These are phyloP conservation scores for Gallinago media DNA, from an alignment of 2,113 vertebrate species.

Conservation along the genomic window DNA sequence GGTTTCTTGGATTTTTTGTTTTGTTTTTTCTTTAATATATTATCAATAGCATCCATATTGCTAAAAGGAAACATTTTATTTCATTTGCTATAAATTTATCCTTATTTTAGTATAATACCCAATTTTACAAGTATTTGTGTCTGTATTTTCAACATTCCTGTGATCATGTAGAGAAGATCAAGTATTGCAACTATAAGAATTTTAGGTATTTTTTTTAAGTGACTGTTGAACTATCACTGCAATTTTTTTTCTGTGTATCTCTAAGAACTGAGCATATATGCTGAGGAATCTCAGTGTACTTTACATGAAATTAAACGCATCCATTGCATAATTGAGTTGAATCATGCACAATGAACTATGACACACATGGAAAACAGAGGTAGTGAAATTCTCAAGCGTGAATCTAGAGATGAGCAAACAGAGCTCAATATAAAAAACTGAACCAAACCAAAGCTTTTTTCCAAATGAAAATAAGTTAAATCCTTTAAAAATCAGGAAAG, in stretches of 20 bases:
- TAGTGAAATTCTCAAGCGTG: background rate
- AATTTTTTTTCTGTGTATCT: background rate
- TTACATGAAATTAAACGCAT: background rate
- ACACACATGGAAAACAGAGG: background rate
- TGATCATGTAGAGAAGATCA: background rate
- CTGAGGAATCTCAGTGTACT: background rate
- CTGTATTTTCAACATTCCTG: background rate
- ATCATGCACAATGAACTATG: background rate
- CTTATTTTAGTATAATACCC: background rate
- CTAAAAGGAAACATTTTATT: background rate
- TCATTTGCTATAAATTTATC: background rate
- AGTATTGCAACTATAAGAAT: background rate
- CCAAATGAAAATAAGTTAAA: background rate
- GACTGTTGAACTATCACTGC: background rate
- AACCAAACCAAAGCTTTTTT: background rate
- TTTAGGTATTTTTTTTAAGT: background rate
- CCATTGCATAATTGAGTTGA: background rate
- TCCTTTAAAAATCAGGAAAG: background rate
- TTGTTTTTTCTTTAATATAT: background rate
- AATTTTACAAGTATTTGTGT: background rate
- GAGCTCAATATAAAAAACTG: background rate
- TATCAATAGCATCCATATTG: background rate
- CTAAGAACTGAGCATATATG: background rate
- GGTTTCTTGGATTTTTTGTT: background rate
- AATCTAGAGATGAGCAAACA: background rate